Evolutionary conservation across 2,113 vertebrate species (phyloP).

Genomic region (Tinamus guttatus): DNA sequence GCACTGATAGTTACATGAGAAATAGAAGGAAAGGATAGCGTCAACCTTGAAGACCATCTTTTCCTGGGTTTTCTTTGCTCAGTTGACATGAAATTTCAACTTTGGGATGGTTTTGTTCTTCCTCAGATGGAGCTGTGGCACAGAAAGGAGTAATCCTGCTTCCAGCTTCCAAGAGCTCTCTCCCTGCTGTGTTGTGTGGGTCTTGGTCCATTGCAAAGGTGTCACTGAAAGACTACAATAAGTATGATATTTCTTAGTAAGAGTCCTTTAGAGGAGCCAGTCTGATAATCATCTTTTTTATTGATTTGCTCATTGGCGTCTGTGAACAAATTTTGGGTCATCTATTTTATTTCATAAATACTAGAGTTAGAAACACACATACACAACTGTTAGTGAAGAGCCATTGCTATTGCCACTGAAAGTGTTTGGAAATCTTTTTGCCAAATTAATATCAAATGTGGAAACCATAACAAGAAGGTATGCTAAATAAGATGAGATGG

Average conservation of each 20-base stretch:
- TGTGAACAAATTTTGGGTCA: not conserved
- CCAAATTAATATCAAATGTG: not conserved
- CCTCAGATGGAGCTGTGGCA: not conserved
- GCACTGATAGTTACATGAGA: not conserved
- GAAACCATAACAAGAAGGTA: not conserved
- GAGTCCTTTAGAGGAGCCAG: not conserved
- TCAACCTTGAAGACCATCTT: constrained; percentile 8
- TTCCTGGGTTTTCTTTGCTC: constrained; percentile 11
- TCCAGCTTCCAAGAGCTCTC: not conserved
- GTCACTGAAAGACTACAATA: not conserved
- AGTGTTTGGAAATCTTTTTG: not conserved
- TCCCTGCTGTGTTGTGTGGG: not conserved
- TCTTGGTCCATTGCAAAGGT: constrained; percentile 52
- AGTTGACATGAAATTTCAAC: not conserved
- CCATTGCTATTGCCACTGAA: not conserved
- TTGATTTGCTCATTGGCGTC: not conserved
- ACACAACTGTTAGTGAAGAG: not conserved
- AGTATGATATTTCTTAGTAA: not conserved
- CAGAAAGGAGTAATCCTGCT: not conserved
- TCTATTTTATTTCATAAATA: not conserved
- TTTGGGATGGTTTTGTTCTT: constrained; percentile 15
- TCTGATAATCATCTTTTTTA: not conserved
- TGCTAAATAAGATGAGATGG: not conserved
- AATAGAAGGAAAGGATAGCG: not conserved
- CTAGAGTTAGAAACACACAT: not conserved